Base-by-base conservation (phyloP, 2,888 invertebrate species). In the Prosapia bicincta region DNA sequence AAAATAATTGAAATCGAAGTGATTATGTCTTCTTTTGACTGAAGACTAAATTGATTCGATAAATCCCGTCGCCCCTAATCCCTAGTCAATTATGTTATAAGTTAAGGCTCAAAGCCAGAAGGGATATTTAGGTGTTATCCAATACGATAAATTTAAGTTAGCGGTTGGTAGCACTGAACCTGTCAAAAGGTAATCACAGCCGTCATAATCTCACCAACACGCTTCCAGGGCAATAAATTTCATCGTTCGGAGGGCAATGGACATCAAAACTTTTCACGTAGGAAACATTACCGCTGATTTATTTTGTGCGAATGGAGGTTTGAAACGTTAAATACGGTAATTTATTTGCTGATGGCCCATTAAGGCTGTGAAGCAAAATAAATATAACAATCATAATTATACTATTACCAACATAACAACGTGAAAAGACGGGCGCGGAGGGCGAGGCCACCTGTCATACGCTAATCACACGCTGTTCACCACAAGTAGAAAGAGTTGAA, bases 161-260 rank as follows among this genome's bases (percentile, higher is more conserved):
- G 72, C 66, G 72, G 72, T 74, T 69, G 74, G 74, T 74, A 74
- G 74, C 74, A 38, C 20, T 43, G 69, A 26, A 26, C 54, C 74
- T 74, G 74, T 74, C 74, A 69, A 69, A 54, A 43, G 32, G 69
- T 74, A 74, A 74, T 74, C 74, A 69, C 74, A 28, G 69, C 43
- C 74, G 69, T 74, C 74, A 74, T 74, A 74, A 43, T 69, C 67
- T 24, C 67, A 28, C 28, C 32, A 67, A 66, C 71, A 70, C 54
- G 54, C 54, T 54, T 54, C 54, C 54, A 54, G 54, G 54, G 54
- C 7, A 54, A 54, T 54, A 54, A 54, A 54, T 54, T 54, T 54
- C 54, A 54, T 54, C 54, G 54, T 54, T 54, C 54, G 54, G 54
- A 54, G 54, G 54, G 54, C 54, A 38, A 10, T 38, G 38, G 38